Percentiles rank a stretch among this genome's conserved stretches.
Evolutionary conservation across 2,888 invertebrate genomes (phyloP).

Genomic region (Alcis repandata): DNA sequence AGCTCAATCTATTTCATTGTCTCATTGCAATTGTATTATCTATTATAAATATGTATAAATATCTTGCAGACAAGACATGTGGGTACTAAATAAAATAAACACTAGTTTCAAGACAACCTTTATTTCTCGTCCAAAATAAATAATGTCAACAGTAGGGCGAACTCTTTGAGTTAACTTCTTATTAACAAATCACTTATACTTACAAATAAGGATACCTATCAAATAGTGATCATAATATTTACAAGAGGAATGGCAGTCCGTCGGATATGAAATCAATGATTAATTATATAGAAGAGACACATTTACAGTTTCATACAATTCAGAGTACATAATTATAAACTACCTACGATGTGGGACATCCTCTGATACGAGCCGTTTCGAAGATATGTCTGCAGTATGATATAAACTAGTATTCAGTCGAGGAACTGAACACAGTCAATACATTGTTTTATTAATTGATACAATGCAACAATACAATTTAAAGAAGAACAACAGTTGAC

Average conservation of each 20-base stretch:
- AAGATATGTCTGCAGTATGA: constrained; percentile 21
- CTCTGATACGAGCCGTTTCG: constrained; percentile 21
- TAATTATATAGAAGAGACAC: neutral
- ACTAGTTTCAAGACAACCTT: constrained; percentile 82
- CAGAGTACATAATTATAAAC: neutral
- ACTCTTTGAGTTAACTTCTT: constrained; percentile 82
- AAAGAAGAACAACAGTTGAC: neutral
- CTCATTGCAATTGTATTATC: no score
- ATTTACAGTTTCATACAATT: constrained; percentile 4
- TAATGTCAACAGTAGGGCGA: constrained; percentile 81
- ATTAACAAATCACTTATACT: constrained; percentile 79
- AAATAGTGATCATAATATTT: constrained; percentile 62
- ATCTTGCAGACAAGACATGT: neutral
- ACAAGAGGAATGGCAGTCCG: constrained; percentile 70
- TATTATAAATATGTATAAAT: no score
- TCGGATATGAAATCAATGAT: constrained; percentile 6
- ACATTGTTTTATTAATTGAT: neutral
- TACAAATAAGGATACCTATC: constrained; percentile 66
- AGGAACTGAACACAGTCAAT: neutral
- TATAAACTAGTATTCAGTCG: constrained; percentile 6
- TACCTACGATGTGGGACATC: constrained; percentile 3
- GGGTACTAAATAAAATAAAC: constrained; percentile 55
- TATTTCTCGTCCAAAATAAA: constrained; percentile 84
- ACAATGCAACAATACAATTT: neutral
- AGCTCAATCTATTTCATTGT: no score